phyloP scores from a whole-genome alignment of 2,888 invertebrate species.

The Tanypteryx hageni region DNA sequence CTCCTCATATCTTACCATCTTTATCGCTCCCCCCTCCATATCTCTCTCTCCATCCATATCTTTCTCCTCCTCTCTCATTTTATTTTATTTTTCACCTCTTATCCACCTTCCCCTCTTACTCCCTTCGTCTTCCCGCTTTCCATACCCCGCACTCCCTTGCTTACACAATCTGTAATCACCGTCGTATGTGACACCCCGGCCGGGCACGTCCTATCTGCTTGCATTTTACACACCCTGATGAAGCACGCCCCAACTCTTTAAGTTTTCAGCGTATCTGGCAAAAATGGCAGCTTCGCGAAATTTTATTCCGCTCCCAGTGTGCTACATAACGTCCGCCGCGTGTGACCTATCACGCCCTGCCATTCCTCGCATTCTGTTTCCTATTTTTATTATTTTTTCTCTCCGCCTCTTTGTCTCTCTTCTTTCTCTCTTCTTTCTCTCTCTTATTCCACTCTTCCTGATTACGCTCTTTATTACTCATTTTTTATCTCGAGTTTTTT shows the following conservation, averaged over 20 bases:
- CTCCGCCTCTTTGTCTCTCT: not conserved
- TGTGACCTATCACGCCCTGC: constrained; percentile 21
- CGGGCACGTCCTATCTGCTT: not conserved
- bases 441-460: not conserved
- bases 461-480: not conserved
- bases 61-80: not conserved
- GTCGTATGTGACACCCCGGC: not conserved
- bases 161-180: not conserved
- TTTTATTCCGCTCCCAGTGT: not conserved
- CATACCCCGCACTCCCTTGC: not conserved
- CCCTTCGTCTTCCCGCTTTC: not conserved
- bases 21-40: not conserved
- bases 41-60: not conserved
- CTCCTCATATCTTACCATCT: not conserved
- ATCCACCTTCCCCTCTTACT: not conserved
- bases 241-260: constrained; percentile 9
- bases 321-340: not conserved
- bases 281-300: not conserved
- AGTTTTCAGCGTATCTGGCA: not conserved
- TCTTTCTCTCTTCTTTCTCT: not conserved
- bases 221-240: not conserved
- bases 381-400: not conserved
- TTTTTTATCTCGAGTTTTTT: constrained; percentile 6
- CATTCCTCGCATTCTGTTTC: not conserved
- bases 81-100: not conserved